Evolutionary conservation across 1,140 invertebrate species (phyloP).

Genomic region (Leptopilina boulardi): DNA sequence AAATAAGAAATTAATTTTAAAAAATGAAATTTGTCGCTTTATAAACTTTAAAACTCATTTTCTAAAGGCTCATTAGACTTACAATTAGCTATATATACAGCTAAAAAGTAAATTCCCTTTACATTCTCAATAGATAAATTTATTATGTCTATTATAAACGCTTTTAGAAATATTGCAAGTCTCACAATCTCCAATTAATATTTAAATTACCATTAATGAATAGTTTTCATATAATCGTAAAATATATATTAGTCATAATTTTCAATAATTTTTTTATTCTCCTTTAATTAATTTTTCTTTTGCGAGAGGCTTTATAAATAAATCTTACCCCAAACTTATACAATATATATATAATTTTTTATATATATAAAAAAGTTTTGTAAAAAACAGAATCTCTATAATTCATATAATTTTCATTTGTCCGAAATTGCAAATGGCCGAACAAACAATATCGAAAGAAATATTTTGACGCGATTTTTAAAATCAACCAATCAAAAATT

Average conservation of each 20-base stretch:
- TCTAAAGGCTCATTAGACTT: not conserved
- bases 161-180: not conserved
- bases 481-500: too few relatives aligned
- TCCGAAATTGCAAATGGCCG: too few relatives aligned
- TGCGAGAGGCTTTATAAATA: not conserved
- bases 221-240: not conserved
- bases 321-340: too few relatives aligned
- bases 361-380: too few relatives aligned
- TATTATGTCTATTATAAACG: too few relatives aligned
- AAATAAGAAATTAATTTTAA: slow-evolving; percentile 11
- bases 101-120: not conserved
- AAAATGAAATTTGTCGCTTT: not conserved
- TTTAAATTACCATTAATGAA: not conserved
- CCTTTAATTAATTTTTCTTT: not conserved
- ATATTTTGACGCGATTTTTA: too few relatives aligned
- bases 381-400: too few relatives aligned
- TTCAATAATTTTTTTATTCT: not conserved
- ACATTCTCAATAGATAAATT: too few relatives aligned
- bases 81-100: too few relatives aligned
- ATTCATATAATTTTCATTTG: too few relatives aligned
- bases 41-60: not conserved
- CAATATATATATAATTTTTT: too few relatives aligned
- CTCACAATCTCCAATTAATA: not conserved
- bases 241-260: not conserved
- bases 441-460: too few relatives aligned